phyloP scores from a whole-genome alignment of 2,113 vertebrate species.

The Egretta garzetta region DNA sequence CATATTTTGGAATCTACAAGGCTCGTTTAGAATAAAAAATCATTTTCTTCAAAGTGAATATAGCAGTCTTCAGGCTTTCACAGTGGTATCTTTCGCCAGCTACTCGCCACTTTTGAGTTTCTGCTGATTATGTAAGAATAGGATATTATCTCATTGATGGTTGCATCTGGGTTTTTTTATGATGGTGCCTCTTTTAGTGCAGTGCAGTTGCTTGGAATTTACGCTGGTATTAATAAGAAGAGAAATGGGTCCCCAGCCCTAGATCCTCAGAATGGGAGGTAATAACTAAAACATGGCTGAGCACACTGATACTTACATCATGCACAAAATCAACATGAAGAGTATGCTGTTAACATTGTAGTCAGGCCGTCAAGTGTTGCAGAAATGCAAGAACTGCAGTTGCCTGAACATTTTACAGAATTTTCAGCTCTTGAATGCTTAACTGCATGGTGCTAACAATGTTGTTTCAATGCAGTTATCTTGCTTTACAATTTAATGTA shows the following conservation, averaged over 20 bases:
- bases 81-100: rapidly evolving
- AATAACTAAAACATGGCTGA: not conserved
- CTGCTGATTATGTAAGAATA: not conserved
- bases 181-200: not conserved
- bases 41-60: not conserved
- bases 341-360: not conserved
- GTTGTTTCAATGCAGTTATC: not conserved
- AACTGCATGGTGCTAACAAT: not conserved
- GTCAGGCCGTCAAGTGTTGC: not conserved
- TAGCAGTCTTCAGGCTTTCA: not conserved
- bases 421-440: not conserved
- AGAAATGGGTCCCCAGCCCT: not conserved
- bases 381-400: not conserved
- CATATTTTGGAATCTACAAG: not conserved
- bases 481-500: not conserved
- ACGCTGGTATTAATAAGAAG: not conserved
- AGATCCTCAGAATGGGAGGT: not conserved
- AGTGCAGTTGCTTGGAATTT: not conserved
- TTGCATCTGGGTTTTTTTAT: not conserved
- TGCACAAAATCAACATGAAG: not conserved
- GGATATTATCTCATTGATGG: not conserved
- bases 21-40: not conserved
- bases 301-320: not conserved
- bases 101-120: not conserved
- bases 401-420: not conserved